These are phyloP conservation scores for Antechinus stuartii DNA, from an alignment of 2,113 vertebrate genomes.

Conservation along the genomic window DNA sequence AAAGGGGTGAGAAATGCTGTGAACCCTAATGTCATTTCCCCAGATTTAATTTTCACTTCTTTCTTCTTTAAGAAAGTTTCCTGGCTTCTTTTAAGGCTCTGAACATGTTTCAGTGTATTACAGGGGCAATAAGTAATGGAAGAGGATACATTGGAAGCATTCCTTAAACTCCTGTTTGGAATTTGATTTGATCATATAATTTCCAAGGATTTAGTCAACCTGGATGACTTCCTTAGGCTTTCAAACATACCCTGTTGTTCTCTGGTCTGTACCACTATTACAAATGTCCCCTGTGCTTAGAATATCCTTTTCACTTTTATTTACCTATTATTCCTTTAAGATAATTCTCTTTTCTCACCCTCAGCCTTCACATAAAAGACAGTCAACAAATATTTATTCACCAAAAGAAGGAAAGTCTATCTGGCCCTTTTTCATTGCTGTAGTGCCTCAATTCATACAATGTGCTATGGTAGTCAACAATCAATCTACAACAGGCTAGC, in stretches of 20 bases:
- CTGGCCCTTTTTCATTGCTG: neutral
- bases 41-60: neutral
- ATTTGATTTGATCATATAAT: neutral
- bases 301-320: neutral
- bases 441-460: neutral
- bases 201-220: neutral
- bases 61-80: neutral
- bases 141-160: neutral
- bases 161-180: neutral
- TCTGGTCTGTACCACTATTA: neutral
- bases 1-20: fast-evolving
- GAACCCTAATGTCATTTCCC: neutral
- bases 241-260: neutral
- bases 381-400: neutral
- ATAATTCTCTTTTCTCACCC: neutral
- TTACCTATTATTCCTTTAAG: neutral
- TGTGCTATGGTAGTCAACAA: neutral
- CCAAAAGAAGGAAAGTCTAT: neutral
- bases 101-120: neutral
- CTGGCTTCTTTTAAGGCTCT: neutral
- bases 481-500: neutral
- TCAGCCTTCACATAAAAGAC: neutral
- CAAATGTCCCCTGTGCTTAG: neutral
- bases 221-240: neutral
- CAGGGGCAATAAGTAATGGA: neutral